Percentiles rank a stretch among this genome's conserved stretches.
Conservation (phyloP, 1,140 invertebrate genomes). For the Harlomillsia oculata region DNA sequence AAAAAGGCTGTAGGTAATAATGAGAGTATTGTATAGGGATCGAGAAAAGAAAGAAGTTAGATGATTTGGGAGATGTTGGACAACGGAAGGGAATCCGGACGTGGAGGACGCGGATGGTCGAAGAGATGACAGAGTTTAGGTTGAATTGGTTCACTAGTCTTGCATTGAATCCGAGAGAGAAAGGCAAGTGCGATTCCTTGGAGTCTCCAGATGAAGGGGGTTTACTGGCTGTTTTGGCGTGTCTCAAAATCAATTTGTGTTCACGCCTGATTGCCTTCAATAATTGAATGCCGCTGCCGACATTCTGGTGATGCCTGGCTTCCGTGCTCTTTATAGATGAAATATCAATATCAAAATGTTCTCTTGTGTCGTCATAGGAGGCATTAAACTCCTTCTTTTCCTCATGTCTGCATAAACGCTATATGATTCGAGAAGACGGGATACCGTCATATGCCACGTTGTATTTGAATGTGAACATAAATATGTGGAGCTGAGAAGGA, state of each 20-base stretch:
- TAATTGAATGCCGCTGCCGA: constrained; percentile 36
- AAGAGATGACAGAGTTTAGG: too few relatives aligned
- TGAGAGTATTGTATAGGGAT: too few relatives aligned
- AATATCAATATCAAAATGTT: constrained; percentile 36
- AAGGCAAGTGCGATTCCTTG: too few relatives aligned
- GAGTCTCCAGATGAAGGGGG: constrained; percentile 24
- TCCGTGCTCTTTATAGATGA: constrained; percentile 32
- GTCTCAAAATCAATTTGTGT: constrained; percentile 36
- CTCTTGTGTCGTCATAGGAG: constrained; percentile 40
- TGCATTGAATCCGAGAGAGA: too few relatives aligned
- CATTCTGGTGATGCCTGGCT: constrained; percentile 28
- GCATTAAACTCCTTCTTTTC: constrained; percentile 42
- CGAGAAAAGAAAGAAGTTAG: too few relatives aligned
- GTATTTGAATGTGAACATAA: constrained; percentile 9
- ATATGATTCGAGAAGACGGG: constrained; percentile 40
- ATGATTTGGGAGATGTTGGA: too few relatives aligned
- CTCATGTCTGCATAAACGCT: constrained; percentile 26
- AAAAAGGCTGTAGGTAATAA: too few relatives aligned
- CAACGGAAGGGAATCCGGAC: too few relatives aligned
- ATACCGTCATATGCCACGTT: constrained; percentile 20
- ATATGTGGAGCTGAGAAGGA: constrained; percentile 11
- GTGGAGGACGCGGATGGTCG: too few relatives aligned
- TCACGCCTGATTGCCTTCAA: constrained; percentile 36
- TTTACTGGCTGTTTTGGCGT: constrained; percentile 35
- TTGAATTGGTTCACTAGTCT: too few relatives aligned